Conservation (phyloP, 1,140 invertebrate species). For the Araneus ventricosus region DNA sequence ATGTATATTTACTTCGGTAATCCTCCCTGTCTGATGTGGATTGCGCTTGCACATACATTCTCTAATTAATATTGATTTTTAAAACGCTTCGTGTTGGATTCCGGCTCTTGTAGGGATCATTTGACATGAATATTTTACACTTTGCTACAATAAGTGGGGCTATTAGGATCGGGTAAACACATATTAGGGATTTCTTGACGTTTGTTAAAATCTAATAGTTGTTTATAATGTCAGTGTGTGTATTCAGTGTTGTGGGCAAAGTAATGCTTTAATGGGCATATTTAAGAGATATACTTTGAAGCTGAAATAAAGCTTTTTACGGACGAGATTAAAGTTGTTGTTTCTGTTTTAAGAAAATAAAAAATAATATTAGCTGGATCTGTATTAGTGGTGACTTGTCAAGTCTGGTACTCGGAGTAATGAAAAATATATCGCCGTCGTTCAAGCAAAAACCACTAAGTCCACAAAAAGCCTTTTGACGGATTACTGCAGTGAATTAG, state of each 20-base stretch:
- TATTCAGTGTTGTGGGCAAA: neutral
- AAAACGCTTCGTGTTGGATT: neutral
- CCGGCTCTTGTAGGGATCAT: neutral
- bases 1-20: constrained; percentile 6
- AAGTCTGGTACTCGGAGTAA: too few relatives aligned
- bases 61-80: constrained; percentile 32
- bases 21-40: constrained; percentile 12
- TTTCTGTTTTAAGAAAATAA: too few relatives aligned
- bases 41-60: neutral
- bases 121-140: neutral
- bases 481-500: too few relatives aligned
- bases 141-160: too few relatives aligned
- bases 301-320: too few relatives aligned
- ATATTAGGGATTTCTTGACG: neutral
- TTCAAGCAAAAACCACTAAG: too few relatives aligned
- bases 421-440: too few relatives aligned
- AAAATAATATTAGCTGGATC: too few relatives aligned
- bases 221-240: neutral
- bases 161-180: too few relatives aligned
- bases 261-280: neutral
- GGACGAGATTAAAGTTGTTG: too few relatives aligned
- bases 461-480: too few relatives aligned
- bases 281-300: neutral
- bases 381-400: too few relatives aligned
- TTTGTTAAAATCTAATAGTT: neutral